A percentile compares a stretch with the other conserved stretches of the same genome.
These are phyloP conservation scores for Pelobates fuscus DNA, from an alignment of 2,113 vertebrate genomes.

Conservation along the genomic window DNA sequence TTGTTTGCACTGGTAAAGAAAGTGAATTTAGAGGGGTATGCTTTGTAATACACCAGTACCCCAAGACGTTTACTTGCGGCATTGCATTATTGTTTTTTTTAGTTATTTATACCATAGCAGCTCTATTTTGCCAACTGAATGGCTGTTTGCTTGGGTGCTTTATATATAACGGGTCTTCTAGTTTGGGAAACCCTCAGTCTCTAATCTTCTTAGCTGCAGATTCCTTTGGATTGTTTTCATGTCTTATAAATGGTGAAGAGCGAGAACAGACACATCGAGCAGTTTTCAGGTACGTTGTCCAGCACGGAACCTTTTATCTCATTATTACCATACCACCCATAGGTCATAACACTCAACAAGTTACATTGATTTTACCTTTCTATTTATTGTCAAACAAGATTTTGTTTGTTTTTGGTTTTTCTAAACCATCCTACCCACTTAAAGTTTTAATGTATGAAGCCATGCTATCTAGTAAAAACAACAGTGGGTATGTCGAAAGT, in stretches of 20 bases:
- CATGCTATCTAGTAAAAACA: no score
- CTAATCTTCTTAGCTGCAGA: slow-evolving; percentile 77
- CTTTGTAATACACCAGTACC: neutral
- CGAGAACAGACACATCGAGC: slow-evolving; percentile 92
- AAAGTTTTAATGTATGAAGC: no score
- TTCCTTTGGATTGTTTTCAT: slow-evolving; percentile 94
- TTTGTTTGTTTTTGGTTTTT: no score
- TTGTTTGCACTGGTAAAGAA: neutral
- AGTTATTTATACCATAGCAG: neutral
- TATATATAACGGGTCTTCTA: neutral
- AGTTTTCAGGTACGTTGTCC: slow-evolving; percentile 85
- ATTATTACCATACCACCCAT: neutral
- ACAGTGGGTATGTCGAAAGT: no score
- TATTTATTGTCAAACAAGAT: no score
- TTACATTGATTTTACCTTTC: no score
- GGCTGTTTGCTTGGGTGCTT: neutral
- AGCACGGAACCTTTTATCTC: neutral
- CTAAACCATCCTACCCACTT: no score
- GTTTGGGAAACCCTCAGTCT: slow-evolving; percentile 19
- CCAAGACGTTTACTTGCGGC: neutral
- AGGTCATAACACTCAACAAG: no score
- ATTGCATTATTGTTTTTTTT: neutral
- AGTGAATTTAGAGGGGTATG: neutral
- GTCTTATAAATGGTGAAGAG: slow-evolving; percentile 91
- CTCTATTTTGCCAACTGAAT: neutral